Evolutionary conservation across 2,888 invertebrate genomes (phyloP).

Genomic region (Dexiosoma caninum): DNA sequence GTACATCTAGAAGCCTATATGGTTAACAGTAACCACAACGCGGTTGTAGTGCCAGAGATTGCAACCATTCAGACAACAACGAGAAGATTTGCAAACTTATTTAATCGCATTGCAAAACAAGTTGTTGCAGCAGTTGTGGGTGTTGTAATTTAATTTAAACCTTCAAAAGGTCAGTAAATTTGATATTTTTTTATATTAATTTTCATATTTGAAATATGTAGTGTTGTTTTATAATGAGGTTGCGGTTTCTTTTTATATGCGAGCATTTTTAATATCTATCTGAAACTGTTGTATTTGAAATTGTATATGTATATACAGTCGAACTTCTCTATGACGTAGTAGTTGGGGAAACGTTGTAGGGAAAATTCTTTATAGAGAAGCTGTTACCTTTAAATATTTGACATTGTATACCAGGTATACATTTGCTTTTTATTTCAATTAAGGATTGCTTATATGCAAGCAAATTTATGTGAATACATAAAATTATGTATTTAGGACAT

Average conservation of each 20-base stretch:
- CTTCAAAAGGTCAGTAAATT: slow-evolving; percentile 19
- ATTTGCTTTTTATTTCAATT: no score
- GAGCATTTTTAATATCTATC: neutral
- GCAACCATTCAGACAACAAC: neutral
- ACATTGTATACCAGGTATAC: no score
- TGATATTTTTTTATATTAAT: neutral
- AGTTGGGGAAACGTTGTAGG: no score
- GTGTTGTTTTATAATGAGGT: neutral
- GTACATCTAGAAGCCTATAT: neutral
- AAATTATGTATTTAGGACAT: no score
- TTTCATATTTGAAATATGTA: neutral
- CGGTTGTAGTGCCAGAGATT: slow-evolving; percentile 28
- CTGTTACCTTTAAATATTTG: no score
- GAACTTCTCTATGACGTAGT: no score
- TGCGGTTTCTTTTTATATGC: neutral
- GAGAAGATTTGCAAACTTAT: slow-evolving; percentile 6
- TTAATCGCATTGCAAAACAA: neutral
- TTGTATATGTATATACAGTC: no score
- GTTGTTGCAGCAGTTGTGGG: slow-evolving; percentile 22
- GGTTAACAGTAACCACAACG: slow-evolving; percentile 18
- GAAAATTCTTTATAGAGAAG: no score
- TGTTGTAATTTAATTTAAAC: slow-evolving; percentile 11
- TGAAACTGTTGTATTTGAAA: neutral
- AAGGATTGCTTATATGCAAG: no score
- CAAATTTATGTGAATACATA: no score